A percentile compares a stretch with the other conserved stretches of the same genome.
Evolutionary conservation across 1,140 invertebrate genomes (phyloP).

Genomic region (Hesperophylax magnus): DNA sequence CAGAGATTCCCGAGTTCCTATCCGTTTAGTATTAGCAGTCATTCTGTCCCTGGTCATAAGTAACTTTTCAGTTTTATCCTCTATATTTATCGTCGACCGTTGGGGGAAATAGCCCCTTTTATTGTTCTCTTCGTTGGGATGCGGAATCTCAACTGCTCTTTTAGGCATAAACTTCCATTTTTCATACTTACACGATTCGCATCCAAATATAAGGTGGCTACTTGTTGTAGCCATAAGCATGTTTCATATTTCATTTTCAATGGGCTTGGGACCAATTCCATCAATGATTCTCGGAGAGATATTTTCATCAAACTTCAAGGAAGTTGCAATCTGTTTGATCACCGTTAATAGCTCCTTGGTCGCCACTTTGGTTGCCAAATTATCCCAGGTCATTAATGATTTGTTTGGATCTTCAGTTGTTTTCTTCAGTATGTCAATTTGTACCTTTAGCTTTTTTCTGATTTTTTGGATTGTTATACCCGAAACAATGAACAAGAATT

Average conservation of each 20-base stretch:
- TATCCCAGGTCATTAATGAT: constrained; percentile 55
- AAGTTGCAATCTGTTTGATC: constrained; percentile 72
- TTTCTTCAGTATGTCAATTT: constrained; percentile 41
- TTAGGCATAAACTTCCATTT: constrained; percentile 59
- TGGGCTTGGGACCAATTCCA: constrained; percentile 76
- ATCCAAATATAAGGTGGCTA: constrained; percentile 59
- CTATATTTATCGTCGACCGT: constrained; percentile 60
- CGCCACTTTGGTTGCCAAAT: constrained; percentile 45
- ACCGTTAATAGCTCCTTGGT: constrained; percentile 62
- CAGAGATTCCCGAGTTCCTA: constrained; percentile 39
- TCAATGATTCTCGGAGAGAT: constrained; percentile 78
- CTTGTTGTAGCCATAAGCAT: constrained; percentile 50
- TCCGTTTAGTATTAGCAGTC: constrained; percentile 46
- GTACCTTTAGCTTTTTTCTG: constrained; percentile 35
- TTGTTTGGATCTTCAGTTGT: constrained; percentile 33
- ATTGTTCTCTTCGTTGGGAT: constrained; percentile 61
- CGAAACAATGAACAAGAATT: constrained; percentile 55
- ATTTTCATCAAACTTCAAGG: constrained; percentile 73
- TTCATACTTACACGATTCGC: constrained; percentile 49
- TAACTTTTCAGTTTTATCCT: constrained; percentile 58
- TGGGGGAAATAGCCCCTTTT: constrained; percentile 61
- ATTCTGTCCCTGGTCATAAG: constrained; percentile 60
- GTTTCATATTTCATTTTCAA: constrained; percentile 63
- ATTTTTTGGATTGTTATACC: constrained; percentile 44
- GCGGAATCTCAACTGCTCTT: constrained; percentile 58